Evolutionary conservation across 2,797 vertebrate species (phyloP).

Genomic region (Eleutherodactylus coqui): DNA sequence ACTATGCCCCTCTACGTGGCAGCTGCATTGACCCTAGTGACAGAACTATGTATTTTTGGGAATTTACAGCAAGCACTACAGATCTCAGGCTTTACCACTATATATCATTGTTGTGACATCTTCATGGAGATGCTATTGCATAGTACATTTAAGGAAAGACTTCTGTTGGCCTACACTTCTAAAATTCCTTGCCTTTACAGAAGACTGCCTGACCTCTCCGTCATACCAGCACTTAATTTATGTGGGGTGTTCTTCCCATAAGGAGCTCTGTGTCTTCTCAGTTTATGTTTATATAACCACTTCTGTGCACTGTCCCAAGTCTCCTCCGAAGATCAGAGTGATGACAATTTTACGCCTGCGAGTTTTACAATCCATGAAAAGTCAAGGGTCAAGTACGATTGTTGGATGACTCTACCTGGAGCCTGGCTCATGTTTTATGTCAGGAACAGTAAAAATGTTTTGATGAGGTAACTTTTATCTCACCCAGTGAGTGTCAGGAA

Average conservation of each 20-base stretch:
- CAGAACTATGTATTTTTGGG: background rate
- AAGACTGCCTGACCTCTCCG: background rate
- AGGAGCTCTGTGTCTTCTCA: constrained; percentile 33
- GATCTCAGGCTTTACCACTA: constrained; percentile 2
- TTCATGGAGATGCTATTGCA: background rate
- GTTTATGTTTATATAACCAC: constrained; percentile 42
- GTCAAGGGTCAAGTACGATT: background rate
- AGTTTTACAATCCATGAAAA: constrained; percentile 7
- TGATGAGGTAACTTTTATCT: constrained; percentile 1
- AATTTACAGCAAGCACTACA: background rate
- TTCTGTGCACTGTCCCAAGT: background rate
- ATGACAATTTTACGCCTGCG: constrained; percentile 10
- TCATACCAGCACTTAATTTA: constrained; percentile 7
- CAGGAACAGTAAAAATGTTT: background rate
- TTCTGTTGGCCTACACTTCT: background rate
- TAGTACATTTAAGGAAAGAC: background rate
- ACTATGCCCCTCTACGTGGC: background rate
- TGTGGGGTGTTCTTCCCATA: background rate
- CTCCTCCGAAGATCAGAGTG: background rate
- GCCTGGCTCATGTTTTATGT: background rate
- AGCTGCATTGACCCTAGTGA: background rate
- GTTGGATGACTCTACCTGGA: constrained; percentile 5
- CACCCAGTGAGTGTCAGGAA: background rate
- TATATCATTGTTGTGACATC: background rate
- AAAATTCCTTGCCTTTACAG: background rate